Evolutionary conservation across 2,888 invertebrate species (phyloP).

Genomic region (Latrodectus hesperus): DNA sequence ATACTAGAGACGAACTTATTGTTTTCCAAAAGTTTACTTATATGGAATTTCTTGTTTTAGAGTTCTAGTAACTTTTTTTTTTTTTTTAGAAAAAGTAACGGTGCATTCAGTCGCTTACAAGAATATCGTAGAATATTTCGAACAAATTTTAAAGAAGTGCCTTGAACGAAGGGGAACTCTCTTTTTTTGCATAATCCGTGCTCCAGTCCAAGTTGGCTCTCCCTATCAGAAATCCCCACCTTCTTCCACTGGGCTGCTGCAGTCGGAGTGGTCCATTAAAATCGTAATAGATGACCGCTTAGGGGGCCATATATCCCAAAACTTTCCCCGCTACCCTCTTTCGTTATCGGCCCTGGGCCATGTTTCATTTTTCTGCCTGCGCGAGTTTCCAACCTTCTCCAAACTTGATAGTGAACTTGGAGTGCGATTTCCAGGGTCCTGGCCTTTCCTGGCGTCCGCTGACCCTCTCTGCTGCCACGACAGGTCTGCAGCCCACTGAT

Average conservation of each 20-base stretch:
- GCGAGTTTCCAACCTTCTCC: not conserved
- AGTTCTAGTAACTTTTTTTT: no score
- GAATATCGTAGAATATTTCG: no score
- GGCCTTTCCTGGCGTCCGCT: not conserved
- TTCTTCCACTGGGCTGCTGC: slow-evolving; percentile 21
- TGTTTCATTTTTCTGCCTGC: slow-evolving; percentile 13
- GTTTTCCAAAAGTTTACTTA: no score
- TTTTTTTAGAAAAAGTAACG: no score
- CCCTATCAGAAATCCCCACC: slow-evolving; percentile 49
- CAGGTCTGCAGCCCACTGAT: no score
- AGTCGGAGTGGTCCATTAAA: slow-evolving; percentile 62
- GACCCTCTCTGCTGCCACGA: no score
- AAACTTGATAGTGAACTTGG: not conserved
- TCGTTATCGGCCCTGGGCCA: slow-evolving; percentile 37
- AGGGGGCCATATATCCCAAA: slow-evolving; percentile 64
- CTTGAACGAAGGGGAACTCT: no score
- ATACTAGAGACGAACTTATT: no score
- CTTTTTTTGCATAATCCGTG: no score
- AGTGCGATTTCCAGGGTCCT: not conserved
- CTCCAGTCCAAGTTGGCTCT: slow-evolving; percentile 13
- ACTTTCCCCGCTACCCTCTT: slow-evolving; percentile 17
- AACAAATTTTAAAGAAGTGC: no score
- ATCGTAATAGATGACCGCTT: slow-evolving; percentile 69
- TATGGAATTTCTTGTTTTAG: no score
- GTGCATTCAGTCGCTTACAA: no score